Percentiles rank a stretch among this genome's conserved stretches.
Evolutionary conservation across 2,797 vertebrate species (phyloP).

Genomic region (Pangasius djambal): DNA sequence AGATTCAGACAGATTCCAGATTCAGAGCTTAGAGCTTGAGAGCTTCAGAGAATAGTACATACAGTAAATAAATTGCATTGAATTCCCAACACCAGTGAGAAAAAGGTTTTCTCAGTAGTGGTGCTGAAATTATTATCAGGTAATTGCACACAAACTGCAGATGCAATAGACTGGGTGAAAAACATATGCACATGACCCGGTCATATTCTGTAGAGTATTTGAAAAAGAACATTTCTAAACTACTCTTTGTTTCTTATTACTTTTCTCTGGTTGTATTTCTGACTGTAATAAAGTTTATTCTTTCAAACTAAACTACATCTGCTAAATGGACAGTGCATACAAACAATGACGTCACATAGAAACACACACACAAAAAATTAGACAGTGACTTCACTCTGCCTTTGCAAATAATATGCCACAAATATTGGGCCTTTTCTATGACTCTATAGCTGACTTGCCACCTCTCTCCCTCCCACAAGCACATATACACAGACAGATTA

Average conservation of each 20-base stretch:
- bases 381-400: background rate
- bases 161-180: background rate
- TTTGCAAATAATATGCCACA: background rate
- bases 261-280: background rate
- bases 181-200: background rate
- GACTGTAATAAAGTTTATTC: background rate
- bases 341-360: background rate
- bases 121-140: background rate
- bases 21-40: background rate
- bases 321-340: background rate
- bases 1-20: too few relatives aligned
- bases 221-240: background rate
- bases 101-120: background rate
- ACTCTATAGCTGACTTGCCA: background rate
- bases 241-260: background rate
- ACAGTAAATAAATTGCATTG: background rate
- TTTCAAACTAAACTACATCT: background rate
- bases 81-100: background rate
- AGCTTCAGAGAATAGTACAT: background rate
- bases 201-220: background rate
- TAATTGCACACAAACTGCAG: background rate
- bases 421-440: background rate
- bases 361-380: background rate
- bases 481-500: slow-evolving; percentile 7
- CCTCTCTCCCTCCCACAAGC: too few relatives aligned